Evolutionary conservation across 2,113 vertebrate genomes (phyloP), one percentile per base, ranked within the genome.

Genomic region (Neomonachus schauinslandi): DNA sequence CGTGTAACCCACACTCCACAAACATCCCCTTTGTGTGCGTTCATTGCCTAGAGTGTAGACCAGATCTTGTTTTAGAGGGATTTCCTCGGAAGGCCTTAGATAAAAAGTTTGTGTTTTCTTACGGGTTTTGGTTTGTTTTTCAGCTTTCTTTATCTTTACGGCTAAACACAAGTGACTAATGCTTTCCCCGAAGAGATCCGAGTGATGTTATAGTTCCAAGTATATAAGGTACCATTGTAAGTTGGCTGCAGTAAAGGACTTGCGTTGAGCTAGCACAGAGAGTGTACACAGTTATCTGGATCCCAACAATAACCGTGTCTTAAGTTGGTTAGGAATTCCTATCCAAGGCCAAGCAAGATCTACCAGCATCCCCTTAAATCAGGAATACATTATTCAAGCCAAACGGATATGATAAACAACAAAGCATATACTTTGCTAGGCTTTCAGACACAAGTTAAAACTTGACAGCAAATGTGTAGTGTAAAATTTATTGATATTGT

Each of bases 1-100:
- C 11, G 4, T 5, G 51, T 19, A 9, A 42, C 14, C 3, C 2
- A 12, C 18, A 18, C 5, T 10, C 19, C 4, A 39, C 22, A 31
- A 18, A 53, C 10, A 63, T 63, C 49, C 69, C 16, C 10, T 74
- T 26, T 14, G 26, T 3, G 14, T 12, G 3, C 31, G 1, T 22
- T 71, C 51, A 4, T 39, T 59, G 31, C 0, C 7, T 55, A 16
- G 1, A 16, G 12, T 22, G 2, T 33, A 49, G 49, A 69, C 14
- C 15, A 67, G 22, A 2, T 49, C 49, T 57, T 90, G 0, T 21
- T 13, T 42, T 21, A 18, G 39, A 31, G 8, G 26, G 24, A 82
- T 72, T 82, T 61, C 14, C 53, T 80, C 18, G 9, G 39, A 89
- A 72, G 24, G 5, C 65, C 72, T 74, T 4, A 33, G 51, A 39